These are phyloP conservation scores for Alouatta palliata DNA, from an alignment of 2,113 vertebrate species.

Conservation along the genomic window DNA sequence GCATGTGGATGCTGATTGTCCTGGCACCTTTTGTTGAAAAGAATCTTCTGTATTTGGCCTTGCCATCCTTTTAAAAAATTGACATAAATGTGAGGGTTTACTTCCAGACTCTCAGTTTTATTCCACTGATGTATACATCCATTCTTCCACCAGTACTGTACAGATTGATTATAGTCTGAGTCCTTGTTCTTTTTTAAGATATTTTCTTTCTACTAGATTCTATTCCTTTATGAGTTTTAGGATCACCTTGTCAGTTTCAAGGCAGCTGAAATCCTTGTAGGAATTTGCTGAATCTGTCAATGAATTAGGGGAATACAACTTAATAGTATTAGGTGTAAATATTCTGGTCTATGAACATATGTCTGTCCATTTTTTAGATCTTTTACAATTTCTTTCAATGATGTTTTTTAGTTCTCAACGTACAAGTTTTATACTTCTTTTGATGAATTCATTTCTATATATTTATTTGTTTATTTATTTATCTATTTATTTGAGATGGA, in stretches of 20 bases:
- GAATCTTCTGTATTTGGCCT: no score
- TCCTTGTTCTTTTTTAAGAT: neutral
- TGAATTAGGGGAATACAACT: neutral
- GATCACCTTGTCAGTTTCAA: neutral
- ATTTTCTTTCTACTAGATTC: neutral
- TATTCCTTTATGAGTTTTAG: neutral
- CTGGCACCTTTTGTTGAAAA: no score
- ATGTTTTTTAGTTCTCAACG: neutral
- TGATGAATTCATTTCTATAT: no score
- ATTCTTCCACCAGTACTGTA: no score
- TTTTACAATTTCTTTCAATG: neutral
- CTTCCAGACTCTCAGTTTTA: no score
- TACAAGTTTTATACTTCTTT: no score
- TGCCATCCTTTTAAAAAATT: no score
- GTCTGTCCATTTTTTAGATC: neutral
- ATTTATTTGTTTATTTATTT: no score
- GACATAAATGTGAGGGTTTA: no score
- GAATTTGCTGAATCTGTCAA: neutral
- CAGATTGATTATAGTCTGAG: neutral
- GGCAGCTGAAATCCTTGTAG: neutral
- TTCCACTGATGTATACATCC: no score
- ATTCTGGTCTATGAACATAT: neutral
- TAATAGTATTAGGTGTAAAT: neutral
- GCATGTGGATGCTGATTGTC: no score
- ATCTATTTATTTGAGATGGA: no score